phyloP scores from a whole-genome alignment of 2,113 vertebrate species.

The Bos javanicus region DNA sequence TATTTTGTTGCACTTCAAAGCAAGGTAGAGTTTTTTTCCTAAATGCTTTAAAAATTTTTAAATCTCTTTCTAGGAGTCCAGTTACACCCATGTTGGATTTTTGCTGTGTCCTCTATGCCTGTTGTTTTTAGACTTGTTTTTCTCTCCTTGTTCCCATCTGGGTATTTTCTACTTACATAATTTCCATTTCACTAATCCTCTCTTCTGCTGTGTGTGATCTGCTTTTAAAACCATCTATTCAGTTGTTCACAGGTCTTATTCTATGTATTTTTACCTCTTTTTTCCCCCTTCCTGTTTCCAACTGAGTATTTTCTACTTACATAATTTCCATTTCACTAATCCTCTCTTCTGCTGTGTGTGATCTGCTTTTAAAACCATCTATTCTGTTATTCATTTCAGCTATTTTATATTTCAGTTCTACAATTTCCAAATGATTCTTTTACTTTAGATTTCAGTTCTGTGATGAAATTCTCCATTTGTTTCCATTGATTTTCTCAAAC shows the following conservation, averaged over 20 bases:
- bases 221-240: background rate
- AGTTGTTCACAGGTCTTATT: background rate
- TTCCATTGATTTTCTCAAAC: background rate
- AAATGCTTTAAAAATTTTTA: background rate
- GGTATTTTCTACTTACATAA: background rate
- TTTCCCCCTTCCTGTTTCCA: background rate
- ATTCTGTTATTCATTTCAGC: background rate
- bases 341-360: background rate
- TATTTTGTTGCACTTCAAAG: background rate
- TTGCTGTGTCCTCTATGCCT: background rate
- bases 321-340: too few relatives aligned
- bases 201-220: background rate
- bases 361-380: background rate
- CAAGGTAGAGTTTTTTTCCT: background rate
- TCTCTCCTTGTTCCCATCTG: background rate
- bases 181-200: background rate
- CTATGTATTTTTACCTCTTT: background rate
- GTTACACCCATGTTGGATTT: fast-evolving
- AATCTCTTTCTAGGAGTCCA: background rate
- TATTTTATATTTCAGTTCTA: background rate
- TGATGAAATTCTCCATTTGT: background rate
- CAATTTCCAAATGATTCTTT: background rate
- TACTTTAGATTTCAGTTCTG: background rate
- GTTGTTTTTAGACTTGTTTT: background rate
- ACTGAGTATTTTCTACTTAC: background rate